phyloP scores from a whole-genome alignment of 1,140 invertebrate genomes.

The Oedothorax gibbosus region DNA sequence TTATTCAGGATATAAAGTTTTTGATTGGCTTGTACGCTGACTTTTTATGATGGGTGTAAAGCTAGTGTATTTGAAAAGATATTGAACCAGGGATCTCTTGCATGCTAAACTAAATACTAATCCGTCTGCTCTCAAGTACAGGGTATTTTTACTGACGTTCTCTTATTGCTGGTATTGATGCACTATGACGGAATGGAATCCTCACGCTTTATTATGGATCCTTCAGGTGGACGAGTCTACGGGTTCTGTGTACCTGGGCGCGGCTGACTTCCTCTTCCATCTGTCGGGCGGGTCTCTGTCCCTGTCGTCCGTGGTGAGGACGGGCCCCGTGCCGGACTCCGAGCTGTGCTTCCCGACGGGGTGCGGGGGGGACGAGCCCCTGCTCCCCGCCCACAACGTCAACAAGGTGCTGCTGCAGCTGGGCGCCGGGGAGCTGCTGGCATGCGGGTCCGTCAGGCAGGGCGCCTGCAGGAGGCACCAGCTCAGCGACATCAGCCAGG shows the following conservation, averaged over 20 bases:
- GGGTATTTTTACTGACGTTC: no score
- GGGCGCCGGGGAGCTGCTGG: conserved; percentile 82
- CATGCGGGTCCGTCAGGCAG: conserved; percentile 88
- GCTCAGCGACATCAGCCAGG: conserved; percentile 82
- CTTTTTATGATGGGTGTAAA: no score
- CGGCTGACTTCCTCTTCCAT: conserved; percentile 86
- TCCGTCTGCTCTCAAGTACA: no score
- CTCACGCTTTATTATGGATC: no score
- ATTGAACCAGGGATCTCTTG: no score
- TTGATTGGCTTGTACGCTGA: no score
- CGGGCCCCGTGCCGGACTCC: conserved; percentile 85
- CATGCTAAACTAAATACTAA: no score
- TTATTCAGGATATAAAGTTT: no score
- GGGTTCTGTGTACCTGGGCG: conserved; percentile 80
- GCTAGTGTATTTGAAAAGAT: no score
- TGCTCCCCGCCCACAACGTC: conserved; percentile 83
- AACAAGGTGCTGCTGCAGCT: conserved; percentile 93
- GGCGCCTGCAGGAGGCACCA: conserved; percentile 89
- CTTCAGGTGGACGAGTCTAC: conserved; percentile 72
- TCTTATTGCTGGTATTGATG: no score
- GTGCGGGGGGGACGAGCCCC: conserved; percentile 73
- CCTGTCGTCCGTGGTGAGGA: conserved; percentile 76
- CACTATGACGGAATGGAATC: no score
- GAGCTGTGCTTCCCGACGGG: conserved; percentile 88
- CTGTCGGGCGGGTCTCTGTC: conserved; percentile 78